These are phyloP conservation scores for Pinna nobilis DNA, from an alignment of 1,140 invertebrate species.

Conservation along the genomic window DNA sequence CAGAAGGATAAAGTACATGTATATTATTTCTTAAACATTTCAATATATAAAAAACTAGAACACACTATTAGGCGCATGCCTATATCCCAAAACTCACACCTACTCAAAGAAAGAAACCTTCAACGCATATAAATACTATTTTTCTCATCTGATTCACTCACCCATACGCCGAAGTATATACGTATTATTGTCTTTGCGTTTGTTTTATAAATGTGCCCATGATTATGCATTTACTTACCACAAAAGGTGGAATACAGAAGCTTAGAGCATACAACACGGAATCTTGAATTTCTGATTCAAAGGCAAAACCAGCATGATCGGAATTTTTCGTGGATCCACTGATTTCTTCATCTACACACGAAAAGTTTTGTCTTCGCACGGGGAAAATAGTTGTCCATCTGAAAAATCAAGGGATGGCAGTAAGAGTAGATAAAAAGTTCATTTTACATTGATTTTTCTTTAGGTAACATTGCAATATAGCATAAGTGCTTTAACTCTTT, in stretches of 20 bases:
- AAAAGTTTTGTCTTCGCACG: constrained; percentile 57
- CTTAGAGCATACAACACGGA: constrained; percentile 57
- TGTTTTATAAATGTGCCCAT: too few species aligned
- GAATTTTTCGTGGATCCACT: constrained; percentile 42
- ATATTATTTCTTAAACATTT: too few species aligned
- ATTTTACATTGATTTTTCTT: neutral
- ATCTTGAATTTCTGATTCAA: constrained; percentile 52
- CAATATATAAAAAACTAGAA: too few species aligned
- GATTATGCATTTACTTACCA: too few species aligned
- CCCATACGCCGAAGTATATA: too few species aligned
- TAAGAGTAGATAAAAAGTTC: neutral
- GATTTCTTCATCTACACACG: constrained; percentile 57
- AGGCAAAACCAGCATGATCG: constrained; percentile 50
- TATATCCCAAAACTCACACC: too few species aligned
- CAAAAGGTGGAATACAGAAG: constrained; percentile 61
- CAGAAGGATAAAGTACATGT: too few species aligned
- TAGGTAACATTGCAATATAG: neutral
- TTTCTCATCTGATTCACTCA: too few species aligned
- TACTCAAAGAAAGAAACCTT: too few species aligned
- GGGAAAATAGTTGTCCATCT: constrained; percentile 64
- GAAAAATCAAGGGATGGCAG: constrained; percentile 8
- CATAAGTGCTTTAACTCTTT: neutral
- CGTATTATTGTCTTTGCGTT: too few species aligned
- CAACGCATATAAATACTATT: too few species aligned
- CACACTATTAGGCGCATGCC: too few species aligned